These are phyloP conservation scores for Microcaecilia unicolor DNA, from an alignment of 2,797 vertebrate genomes.

Conservation along the genomic window DNA sequence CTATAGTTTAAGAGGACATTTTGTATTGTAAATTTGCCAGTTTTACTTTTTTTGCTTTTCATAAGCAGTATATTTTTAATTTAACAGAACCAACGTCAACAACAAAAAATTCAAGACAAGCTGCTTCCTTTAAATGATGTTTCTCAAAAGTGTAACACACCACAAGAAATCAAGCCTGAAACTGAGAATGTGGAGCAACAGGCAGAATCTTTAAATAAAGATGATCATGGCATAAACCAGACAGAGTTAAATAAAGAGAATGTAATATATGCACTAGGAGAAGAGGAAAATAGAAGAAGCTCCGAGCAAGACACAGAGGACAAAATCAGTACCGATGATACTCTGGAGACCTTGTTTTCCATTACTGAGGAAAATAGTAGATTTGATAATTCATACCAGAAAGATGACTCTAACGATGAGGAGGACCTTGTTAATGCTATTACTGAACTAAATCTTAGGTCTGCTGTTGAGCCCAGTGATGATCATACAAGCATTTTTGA, in stretches of 20 bases:
- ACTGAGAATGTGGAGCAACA: slow-evolving; percentile 19
- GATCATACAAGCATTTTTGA: slow-evolving; percentile 26
- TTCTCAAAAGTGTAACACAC: not conserved
- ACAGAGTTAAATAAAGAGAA: slow-evolving; percentile 24
- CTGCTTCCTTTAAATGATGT: slow-evolving; percentile 43
- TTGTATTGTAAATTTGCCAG: not conserved
- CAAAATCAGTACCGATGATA: not conserved
- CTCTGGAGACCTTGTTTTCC: slow-evolving; percentile 9
- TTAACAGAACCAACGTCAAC: slow-evolving; percentile 72
- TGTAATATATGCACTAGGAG: not conserved
- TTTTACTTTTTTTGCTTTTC: not conserved
- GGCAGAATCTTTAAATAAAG: slow-evolving; percentile 14
- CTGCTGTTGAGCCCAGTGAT: slow-evolving; percentile 31
- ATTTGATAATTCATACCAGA: slow-evolving; percentile 17
- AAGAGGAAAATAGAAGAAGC: not conserved
- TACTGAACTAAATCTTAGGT: slow-evolving; percentile 43
- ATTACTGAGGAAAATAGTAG: slow-evolving; percentile 7
- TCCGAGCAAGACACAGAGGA: slow-evolving; percentile 10
- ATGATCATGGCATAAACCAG: slow-evolving; percentile 5
- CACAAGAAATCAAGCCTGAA: slow-evolving; percentile 20
- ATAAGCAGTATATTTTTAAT: slow-evolving; percentile 5
- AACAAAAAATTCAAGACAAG: slow-evolving; percentile 74
- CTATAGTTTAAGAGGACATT: not conserved
- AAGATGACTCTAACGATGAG: slow-evolving; percentile 26
- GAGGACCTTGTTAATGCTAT: slow-evolving; percentile 42